Evolutionary conservation across 2,797 vertebrate species (phyloP).

Genomic region (Centroberyx gerrardi): DNA sequence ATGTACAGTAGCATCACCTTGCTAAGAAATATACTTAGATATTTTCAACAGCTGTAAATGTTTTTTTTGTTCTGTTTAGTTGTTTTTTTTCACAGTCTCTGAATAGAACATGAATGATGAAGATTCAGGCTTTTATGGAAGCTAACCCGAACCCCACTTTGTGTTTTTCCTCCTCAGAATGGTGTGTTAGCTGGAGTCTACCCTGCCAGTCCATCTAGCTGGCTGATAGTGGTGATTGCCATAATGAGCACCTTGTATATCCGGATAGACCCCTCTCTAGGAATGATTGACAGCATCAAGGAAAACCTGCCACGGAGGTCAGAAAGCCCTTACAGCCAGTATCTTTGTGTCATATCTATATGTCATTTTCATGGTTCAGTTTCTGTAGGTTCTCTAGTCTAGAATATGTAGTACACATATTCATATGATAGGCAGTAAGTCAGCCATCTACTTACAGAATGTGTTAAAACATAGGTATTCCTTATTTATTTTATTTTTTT

Average conservation of each 20-base stretch:
- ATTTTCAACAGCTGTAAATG: not conserved
- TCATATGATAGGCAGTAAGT: not conserved
- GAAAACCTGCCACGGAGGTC: slow-evolving; percentile 88
- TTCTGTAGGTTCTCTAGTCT: not conserved
- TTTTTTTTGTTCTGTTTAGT: not conserved
- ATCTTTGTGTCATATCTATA: not conserved
- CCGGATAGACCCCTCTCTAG: slow-evolving; percentile 89
- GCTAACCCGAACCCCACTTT: not conserved
- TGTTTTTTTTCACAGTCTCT: not conserved
- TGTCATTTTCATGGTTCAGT: not conserved
- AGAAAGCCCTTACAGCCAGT: slow-evolving; percentile 38
- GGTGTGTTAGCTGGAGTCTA: slow-evolving; percentile 93
- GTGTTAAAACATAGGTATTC: not conserved
- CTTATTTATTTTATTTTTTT: not conserved
- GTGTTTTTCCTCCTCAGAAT: slow-evolving; percentile 84
- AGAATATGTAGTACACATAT: too few relatives aligned
- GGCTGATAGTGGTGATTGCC: slow-evolving; percentile 91
- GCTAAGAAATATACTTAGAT: not conserved
- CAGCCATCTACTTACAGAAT: not conserved
- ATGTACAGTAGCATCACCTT: not conserved
- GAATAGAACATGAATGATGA: not conserved
- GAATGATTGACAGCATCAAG: slow-evolving; percentile 88
- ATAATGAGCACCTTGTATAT: slow-evolving; percentile 92
- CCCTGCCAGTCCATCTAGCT: slow-evolving; percentile 94
- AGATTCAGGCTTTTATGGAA: not conserved